Evolutionary conservation across 1,140 invertebrate species (phyloP).

Genomic region (Meloidogyne chitwoodi): DNA sequence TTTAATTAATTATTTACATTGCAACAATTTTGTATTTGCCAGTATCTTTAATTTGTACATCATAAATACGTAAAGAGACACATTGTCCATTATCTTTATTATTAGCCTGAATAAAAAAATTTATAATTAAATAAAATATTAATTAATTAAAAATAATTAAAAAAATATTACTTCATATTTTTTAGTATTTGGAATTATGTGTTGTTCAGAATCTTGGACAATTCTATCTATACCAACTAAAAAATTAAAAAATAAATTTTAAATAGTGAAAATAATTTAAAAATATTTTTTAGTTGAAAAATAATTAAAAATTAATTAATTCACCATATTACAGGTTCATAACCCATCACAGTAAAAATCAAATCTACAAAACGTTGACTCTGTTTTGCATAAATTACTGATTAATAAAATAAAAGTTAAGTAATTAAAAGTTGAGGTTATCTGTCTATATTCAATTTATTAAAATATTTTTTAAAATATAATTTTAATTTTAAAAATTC

Average conservation of each 20-base stretch:
- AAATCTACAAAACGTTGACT: conserved; percentile 12
- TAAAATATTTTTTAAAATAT: too few relatives aligned
- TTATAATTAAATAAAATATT: too few relatives aligned
- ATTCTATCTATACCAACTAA: conserved; percentile 19
- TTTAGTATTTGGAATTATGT: conserved; percentile 10
- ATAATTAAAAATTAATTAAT: too few relatives aligned
- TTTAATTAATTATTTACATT: conserved; percentile 15
- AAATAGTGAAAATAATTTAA: too few relatives aligned
- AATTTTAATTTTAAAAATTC: too few relatives aligned
- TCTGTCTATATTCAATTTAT: too few relatives aligned
- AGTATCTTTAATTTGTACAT: conserved; percentile 5
- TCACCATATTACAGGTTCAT: conserved; percentile 18
- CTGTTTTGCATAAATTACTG: neutral
- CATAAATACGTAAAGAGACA: conserved; percentile 14
- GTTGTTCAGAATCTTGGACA: neutral
- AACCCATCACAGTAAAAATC: conserved; percentile 3
- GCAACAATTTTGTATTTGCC: conserved; percentile 10
- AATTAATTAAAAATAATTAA: neutral
- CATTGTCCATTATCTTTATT: conserved; percentile 8
- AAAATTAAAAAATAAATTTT: too few relatives aligned
- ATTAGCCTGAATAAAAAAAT: neutral
- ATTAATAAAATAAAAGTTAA: too few relatives aligned
- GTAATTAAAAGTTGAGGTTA: too few relatives aligned
- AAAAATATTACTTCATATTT: conserved; percentile 13
- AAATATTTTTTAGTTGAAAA: neutral